Evolutionary conservation across 1,140 invertebrate species (phyloP).

Genomic region (Diplogasteroides magnus): DNA sequence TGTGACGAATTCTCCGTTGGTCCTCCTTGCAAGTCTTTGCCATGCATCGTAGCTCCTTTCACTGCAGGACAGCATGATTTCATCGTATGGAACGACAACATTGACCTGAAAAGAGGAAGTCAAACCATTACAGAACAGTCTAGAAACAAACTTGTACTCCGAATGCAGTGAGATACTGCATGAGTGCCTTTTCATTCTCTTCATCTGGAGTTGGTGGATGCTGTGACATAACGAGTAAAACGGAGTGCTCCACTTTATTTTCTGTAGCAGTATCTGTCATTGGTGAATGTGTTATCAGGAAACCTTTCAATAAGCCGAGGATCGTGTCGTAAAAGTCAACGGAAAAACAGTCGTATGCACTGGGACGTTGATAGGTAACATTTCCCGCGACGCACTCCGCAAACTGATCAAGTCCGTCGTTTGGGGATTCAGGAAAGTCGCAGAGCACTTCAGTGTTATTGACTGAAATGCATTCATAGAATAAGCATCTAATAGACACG

Average conservation of each 20-base stretch:
- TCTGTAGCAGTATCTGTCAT: not conserved
- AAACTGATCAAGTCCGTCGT: no score
- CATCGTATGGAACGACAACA: not conserved
- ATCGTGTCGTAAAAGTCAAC: not conserved
- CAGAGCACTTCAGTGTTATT: no score
- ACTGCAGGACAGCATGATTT: not conserved
- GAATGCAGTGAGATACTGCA: not conserved
- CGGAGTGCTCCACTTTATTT: not conserved
- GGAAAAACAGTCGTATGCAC: no score
- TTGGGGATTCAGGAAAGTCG: no score
- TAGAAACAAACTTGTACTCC: not conserved
- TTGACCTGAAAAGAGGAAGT: not conserved
- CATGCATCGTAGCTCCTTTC: not conserved
- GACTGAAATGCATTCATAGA: not conserved
- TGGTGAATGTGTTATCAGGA: not conserved
- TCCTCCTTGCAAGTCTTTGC: not conserved
- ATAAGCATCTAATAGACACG: not conserved
- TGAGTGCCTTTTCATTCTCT: not conserved
- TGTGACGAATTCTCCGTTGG: not conserved
- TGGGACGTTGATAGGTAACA: no score
- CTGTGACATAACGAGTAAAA: not conserved
- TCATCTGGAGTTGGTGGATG: not conserved
- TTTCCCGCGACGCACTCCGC: no score
- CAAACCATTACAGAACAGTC: not conserved
- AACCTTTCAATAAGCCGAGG: not conserved